Base-by-base conservation (phyloP, 2,797 vertebrate genomes). In the Geotrypetes seraphini region DNA sequence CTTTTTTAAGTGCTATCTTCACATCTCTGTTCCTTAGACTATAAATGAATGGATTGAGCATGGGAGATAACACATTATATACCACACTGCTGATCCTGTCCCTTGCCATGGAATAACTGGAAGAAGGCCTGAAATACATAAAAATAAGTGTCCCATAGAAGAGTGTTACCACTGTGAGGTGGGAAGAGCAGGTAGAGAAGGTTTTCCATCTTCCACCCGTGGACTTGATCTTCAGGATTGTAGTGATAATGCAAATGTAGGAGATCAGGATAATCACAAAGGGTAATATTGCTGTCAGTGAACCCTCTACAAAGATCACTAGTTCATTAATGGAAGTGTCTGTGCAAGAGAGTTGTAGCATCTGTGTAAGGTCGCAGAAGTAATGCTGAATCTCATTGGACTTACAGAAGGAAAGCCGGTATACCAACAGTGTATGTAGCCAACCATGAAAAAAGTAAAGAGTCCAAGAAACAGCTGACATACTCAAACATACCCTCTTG, bases 221-320 rank as follows among this genome's bases (percentile, higher is more conserved):
- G 8, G 57, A 49, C 5, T 53, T 44, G 22, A 25, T 14, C 8
- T 2, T 8, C 5, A 63, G 20, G 19, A 63, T 39, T 10, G 28
- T 49, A 26, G 24, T 12, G 4, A 50, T 47, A 30, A 57, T 60
- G 11, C 1, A 10, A 8, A 39, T 41, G 8, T 60, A 63, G 31
- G 60, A 63, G 30, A 36, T 6, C 11, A 63, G 12, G 9, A 52
- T 47, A 28, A 39, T 51, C 7, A 57, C 7, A 19, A 57, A 46
- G 2, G 50, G 57, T 25, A 60, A n/a, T 26, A 54, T 34, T 11
- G 53, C 41, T 28, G 28, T 50, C 5, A 31, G 4, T 19, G 41
- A 69, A 32, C 10, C 65, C 65, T 9, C 61, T 69, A 44, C 69
- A 6, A 57, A 63, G 14, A 69, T 62, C 65, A 63, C 65, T 23